Evolutionary conservation across 1,140 invertebrate species (phyloP).

Genomic region (Homarus americanus): DNA sequence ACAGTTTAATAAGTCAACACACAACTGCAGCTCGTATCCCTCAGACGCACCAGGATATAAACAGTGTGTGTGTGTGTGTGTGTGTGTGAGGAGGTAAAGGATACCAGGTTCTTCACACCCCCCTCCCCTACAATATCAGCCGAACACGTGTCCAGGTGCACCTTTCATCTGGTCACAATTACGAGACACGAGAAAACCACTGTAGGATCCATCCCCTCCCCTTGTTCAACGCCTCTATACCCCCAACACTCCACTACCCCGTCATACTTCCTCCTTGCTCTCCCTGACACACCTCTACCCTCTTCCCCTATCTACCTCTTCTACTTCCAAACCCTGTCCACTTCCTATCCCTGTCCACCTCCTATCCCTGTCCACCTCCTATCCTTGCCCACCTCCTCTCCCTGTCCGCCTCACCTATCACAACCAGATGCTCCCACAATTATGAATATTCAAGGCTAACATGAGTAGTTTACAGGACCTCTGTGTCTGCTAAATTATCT

Average conservation of each 20-base stretch:
- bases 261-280: too few species aligned
- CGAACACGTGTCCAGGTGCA: slow-evolving; percentile 16
- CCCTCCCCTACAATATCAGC: slow-evolving; percentile 6
- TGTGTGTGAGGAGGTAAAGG: neutral
- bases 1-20: too few species aligned
- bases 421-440: slow-evolving; percentile 8
- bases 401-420: neutral
- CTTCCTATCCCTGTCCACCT: neutral
- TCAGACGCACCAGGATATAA: too few species aligned
- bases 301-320: neutral
- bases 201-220: slow-evolving; percentile 20
- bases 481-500: slow-evolving; percentile 23
- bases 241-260: neutral
- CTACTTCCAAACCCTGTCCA: too few species aligned
- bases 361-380: too few species aligned
- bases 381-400: too few species aligned
- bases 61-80: too few species aligned
- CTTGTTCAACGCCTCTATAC: neutral
- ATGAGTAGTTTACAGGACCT: slow-evolving; percentile 13
- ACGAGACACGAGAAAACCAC: slow-evolving; percentile 49
- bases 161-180: slow-evolving; percentile 15
- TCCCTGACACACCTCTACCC: neutral
- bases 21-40: too few species aligned
- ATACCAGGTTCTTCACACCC: neutral
- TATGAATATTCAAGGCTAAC: slow-evolving; percentile 41